Evolutionary conservation across 2,888 invertebrate species (phyloP).

Genomic region (Diarsia mendica): DNA sequence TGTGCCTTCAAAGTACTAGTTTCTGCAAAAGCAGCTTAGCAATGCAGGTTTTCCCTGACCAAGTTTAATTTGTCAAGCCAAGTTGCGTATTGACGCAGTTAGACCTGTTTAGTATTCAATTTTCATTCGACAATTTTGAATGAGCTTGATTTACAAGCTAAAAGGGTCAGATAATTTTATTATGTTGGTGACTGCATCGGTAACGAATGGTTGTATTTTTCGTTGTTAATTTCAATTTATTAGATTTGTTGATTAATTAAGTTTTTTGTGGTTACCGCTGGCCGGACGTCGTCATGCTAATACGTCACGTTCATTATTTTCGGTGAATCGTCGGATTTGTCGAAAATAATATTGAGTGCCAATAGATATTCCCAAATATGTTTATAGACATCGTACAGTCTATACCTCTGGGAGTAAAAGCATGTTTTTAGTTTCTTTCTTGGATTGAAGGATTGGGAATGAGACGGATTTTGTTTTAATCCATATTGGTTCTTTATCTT

Average conservation of each 20-base stretch:
- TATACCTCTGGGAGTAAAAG: too few relatives aligned
- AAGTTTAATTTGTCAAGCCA: slow-evolving; percentile 62
- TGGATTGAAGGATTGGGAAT: too few relatives aligned
- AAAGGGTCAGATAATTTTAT: slow-evolving; percentile 11
- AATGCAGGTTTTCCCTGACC: slow-evolving; percentile 36
- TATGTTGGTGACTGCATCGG: neutral
- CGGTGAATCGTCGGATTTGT: neutral
- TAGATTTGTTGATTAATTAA: neutral
- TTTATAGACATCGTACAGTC: neutral
- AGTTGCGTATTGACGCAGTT: slow-evolving; percentile 26
- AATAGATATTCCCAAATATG: neutral
- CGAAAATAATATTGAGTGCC: neutral
- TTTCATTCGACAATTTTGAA: slow-evolving; percentile 29
- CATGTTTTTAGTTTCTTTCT: too few relatives aligned
- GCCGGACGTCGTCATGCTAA: neutral
- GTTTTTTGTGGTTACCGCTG: neutral
- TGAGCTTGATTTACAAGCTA: slow-evolving; percentile 5
- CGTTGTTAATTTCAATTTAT: neutral
- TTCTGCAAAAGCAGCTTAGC: slow-evolving; percentile 28
- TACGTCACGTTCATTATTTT: neutral
- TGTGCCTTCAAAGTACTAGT: neutral
- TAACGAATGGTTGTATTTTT: slow-evolving; percentile 23
- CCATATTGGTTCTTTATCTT: too few relatives aligned
- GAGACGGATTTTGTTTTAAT: neutral
- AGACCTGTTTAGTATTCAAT: slow-evolving; percentile 50